Evolutionary conservation across 2,113 vertebrate genomes (phyloP), one percentile per base, ranked within the genome.

Genomic region (Pelodiscus sinensis): DNA sequence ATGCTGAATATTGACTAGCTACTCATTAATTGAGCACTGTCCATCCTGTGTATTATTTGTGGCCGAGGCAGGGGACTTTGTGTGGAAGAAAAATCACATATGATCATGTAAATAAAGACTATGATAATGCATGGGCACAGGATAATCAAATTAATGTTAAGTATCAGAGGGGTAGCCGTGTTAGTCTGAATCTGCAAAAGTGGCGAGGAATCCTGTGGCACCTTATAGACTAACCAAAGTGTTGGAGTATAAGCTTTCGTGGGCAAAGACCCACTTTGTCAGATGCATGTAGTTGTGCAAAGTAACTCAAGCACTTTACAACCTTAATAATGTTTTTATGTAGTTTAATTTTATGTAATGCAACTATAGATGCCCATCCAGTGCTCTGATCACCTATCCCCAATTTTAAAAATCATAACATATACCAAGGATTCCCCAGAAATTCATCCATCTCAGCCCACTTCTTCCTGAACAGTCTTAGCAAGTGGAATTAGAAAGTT

Each of bases 1-100:
- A 95, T 83, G 82, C 58, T 94, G 94, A 96, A 93, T 90, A 90
- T 96, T 94, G 90, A 91, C 87, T 86, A 80, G 38, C 60, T 65
- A 5, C 68, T 95, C 68, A 84, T 94, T 91, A 86, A 94, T 25
- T 79, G 71, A 94, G 81, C 31, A 80, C 56, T 95, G 84, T 85
- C 91, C 82, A 89, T 75, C 82, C 38, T 52, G 38, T 77, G 19
- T 77, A 58, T 52, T 87, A 55, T 44, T n/a, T 68, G 65, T 68
- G 31, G 65, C 91, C 80, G 68, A 93, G 93, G 80, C 38, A 93
- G 90, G 91, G 87, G 52, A 52, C 78, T 85, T 22, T 82, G 65
- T 90, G 88, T 81, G 95, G 94, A 96, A 94, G 80, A 68, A 50
- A 68, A 44, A 44, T 44, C 44, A 56, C 25, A 57, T 86, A 62